These are phyloP conservation scores for Gasterosteus aculeatus DNA, from an alignment of 2,113 vertebrate species.

Conservation along the genomic window DNA sequence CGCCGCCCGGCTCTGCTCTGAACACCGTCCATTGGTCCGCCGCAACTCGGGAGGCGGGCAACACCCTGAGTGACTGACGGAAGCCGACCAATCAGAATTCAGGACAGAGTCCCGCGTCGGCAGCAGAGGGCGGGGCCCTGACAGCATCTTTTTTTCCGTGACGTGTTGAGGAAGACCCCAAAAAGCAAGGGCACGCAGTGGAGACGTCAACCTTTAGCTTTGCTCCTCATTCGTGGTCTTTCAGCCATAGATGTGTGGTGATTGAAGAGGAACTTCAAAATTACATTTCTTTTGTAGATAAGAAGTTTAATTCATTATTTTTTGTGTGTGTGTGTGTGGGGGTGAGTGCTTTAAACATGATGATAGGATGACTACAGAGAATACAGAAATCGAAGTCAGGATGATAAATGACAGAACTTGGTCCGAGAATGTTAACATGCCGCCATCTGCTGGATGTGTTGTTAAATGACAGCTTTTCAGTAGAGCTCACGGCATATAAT, in stretches of 20 bases:
- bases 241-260: neutral
- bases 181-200: slow-evolving; percentile 20
- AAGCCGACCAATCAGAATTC: slow-evolving; percentile 41
- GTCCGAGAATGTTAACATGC: neutral
- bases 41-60: slow-evolving; percentile 32
- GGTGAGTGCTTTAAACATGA: neutral
- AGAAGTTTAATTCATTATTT: neutral
- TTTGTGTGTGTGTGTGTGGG: neutral
- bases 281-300: neutral
- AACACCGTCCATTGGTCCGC: slow-evolving; percentile 40
- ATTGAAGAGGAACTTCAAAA: neutral
- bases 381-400: neutral
- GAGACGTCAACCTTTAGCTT: neutral
- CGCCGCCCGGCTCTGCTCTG: neutral
- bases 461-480: slow-evolving; percentile 6
- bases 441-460: slow-evolving; percentile 55
- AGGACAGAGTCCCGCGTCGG: neutral
- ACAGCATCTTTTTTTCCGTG: slow-evolving; percentile 58
- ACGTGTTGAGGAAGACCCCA: slow-evolving; percentile 32
- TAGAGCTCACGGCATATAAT: too few relatives aligned
- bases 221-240: neutral
- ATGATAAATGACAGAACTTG: neutral
- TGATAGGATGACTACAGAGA: neutral
- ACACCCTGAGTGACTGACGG: slow-evolving; percentile 9
- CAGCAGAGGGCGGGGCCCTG: slow-evolving; percentile 22